Evolutionary conservation across 2,113 vertebrate species (phyloP).

Genomic region (Helogale parvula): DNA sequence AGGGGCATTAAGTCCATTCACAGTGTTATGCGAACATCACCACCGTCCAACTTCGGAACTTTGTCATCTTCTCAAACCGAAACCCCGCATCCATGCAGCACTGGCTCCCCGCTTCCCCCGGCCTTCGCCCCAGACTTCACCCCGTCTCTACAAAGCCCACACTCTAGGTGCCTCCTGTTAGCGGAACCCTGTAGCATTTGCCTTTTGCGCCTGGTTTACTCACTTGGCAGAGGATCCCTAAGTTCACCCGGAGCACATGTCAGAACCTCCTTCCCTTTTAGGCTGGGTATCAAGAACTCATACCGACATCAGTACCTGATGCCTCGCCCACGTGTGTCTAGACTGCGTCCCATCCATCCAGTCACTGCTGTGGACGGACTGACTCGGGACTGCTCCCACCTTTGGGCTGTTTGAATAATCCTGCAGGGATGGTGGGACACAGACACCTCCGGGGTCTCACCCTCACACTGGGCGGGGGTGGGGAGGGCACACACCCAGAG

Average conservation of each 20-base stretch:
- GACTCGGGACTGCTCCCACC: neutral
- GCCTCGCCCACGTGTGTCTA: too few relatives aligned
- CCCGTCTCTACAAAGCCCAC: neutral
- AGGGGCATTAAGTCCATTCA: neutral
- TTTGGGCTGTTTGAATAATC: neutral
- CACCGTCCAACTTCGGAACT: neutral
- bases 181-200: neutral
- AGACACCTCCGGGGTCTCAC: neutral
- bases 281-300: neutral
- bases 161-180: neutral
- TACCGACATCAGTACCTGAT: too few relatives aligned
- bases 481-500: neutral
- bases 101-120: too few relatives aligned
- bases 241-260: fast-evolving
- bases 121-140: neutral
- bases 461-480: neutral
- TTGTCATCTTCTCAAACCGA: neutral
- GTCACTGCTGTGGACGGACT: neutral
- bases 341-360: fast-evolving
- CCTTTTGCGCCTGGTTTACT: neutral
- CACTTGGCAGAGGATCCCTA: neutral
- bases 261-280: neutral
- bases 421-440: neutral
- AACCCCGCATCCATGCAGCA: neutral
- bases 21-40: neutral